Conservation (phyloP, 2,888 invertebrate genomes). For the Athalia circularis region DNA sequence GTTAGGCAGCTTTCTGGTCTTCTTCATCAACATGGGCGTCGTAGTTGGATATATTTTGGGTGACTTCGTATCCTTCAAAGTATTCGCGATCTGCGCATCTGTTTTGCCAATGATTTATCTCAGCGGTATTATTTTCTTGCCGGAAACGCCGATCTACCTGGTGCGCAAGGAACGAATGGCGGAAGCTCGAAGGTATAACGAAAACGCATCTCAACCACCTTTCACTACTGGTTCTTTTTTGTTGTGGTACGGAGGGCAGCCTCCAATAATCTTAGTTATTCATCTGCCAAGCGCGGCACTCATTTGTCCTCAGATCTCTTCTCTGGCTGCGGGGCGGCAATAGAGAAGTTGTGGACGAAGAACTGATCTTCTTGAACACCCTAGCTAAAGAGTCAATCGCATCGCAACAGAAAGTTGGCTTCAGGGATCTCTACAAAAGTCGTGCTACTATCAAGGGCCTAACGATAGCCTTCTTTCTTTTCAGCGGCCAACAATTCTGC, state of each 20-base stretch:
- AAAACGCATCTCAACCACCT: slow-evolving; percentile 62
- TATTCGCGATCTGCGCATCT: slow-evolving; percentile 72
- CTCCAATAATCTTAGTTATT: no score
- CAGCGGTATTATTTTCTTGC: slow-evolving; percentile 73
- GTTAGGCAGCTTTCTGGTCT: slow-evolving; percentile 76
- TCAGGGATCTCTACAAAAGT: slow-evolving; percentile 70
- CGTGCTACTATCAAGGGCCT: slow-evolving; percentile 69
- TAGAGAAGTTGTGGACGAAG: slow-evolving; percentile 60
- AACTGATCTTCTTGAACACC: slow-evolving; percentile 61
- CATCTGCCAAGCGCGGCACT: no score
- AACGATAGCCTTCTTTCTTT: slow-evolving; percentile 69
- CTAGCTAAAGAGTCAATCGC: slow-evolving; percentile 57
- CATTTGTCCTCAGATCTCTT: slow-evolving; percentile 57
- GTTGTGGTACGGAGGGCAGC: not conserved
- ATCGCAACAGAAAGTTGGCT: slow-evolving; percentile 52
- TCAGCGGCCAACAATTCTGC: slow-evolving; percentile 73
- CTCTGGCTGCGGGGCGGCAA: slow-evolving; percentile 65
- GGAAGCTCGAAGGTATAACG: slow-evolving; percentile 72
- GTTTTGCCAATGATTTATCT: slow-evolving; percentile 72
- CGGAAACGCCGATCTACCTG: slow-evolving; percentile 77
- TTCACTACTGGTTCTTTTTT: slow-evolving; percentile 52
- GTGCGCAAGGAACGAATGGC: slow-evolving; percentile 66
- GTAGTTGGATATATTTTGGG: slow-evolving; percentile 73
- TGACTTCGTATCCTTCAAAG: slow-evolving; percentile 72
- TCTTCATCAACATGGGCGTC: slow-evolving; percentile 74